Base-by-base conservation (phyloP, 1,140 invertebrate genomes). In the Scaptomyza pallida region DNA sequence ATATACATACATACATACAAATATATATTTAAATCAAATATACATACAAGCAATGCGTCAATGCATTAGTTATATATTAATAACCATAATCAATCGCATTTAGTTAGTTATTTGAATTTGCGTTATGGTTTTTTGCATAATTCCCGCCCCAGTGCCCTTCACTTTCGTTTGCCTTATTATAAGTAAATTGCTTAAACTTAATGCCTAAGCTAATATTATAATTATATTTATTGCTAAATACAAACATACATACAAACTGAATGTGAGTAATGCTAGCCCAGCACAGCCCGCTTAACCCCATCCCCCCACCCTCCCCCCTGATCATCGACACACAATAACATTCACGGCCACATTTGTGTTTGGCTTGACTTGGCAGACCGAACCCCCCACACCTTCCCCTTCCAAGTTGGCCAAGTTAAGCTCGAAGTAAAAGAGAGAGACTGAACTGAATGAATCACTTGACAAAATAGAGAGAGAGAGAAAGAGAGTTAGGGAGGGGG, bases 121-220 rank as follows among this genome's bases (percentile, higher is more conserved):
- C 72, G 40, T 64, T 83, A 76, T 85, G 59, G 50, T 72, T 77
- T 74, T 72, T 77, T 74, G 71, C 78, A 60, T 71, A 62, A 61
- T 72, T n/a, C 71, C 82, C 78, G 67, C 71, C 77, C 67, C 75
- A 64, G 82, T 86, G 82, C 78, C 82, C 82, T 86, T 78, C 74
- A 78, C 75, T 88, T 86, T 86, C 75, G 48, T 86, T 86, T 86
- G 82, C 82, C 82, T 86, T 86, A 86, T 88, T 86, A 81, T 80
- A 65, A 75, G 78, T 78, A 71, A 78, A 82, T 81, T 88, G 70
- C 62, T 61, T n/a, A n/a, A 72, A 81, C 45, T 64, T 72, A 63
- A 81, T 63, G 63, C 77, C 43, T 65, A 76, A 86, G 73, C 74
- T 68, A 80, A 72, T 30, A 86, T 72, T 82, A 88, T 76, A 55